phyloP scores from a whole-genome alignment of 2,113 vertebrate species.

The Chelonoidis abingdonii region DNA sequence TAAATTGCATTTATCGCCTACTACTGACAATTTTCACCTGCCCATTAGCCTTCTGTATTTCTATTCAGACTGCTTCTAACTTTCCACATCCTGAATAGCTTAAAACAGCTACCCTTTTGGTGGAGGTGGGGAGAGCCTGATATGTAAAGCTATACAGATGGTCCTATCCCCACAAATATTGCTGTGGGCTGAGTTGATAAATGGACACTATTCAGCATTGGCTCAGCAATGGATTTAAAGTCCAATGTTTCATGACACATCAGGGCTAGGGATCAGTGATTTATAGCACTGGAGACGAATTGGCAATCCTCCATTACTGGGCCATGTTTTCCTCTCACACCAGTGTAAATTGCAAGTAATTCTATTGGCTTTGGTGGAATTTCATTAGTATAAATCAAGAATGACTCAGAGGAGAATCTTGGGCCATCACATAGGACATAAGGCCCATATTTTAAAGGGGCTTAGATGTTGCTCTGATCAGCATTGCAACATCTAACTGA shows the following conservation, averaged over 20 bases:
- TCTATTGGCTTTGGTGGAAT: neutral
- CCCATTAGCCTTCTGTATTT: neutral
- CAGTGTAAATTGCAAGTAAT: neutral
- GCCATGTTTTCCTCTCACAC: neutral
- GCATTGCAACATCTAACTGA: neutral
- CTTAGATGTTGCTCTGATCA: neutral
- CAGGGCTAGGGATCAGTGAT: neutral
- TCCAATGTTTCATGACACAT: neutral
- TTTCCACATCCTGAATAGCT: neutral
- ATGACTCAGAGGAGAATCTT: neutral
- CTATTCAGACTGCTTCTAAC: neutral
- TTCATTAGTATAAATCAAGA: neutral
- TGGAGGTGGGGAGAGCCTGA: accelerated
- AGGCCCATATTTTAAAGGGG: neutral
- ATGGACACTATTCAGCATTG: neutral
- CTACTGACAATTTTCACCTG: neutral
- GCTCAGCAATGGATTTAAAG: neutral
- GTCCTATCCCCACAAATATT: neutral
- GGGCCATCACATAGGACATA: neutral
- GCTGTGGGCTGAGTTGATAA: neutral
- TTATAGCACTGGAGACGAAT: neutral
- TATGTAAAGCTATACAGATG: neutral
- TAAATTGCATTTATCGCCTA: neutral
- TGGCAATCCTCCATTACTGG: neutral
- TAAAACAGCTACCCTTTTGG: neutral